Evolutionary conservation across 37 sponge, comb jelly and placozoan genomes (phyloP).

Genomic region (Spongilla lacustris): DNA sequence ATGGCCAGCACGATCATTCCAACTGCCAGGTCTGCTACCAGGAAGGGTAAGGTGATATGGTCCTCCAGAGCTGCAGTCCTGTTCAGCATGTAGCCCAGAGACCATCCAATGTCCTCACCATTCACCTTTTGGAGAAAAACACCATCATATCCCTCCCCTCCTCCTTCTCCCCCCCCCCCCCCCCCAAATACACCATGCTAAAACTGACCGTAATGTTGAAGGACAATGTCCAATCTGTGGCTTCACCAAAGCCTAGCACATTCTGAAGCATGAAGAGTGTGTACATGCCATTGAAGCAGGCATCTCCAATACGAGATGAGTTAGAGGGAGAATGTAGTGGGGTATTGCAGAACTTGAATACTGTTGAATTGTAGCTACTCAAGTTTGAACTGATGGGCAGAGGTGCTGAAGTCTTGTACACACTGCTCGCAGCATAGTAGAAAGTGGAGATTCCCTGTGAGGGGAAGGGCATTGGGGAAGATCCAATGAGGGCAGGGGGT

Average conservation of each 20-base stretch:
- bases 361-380: neutral
- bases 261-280: slow-evolving; percentile 24
- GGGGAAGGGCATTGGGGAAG: neutral
- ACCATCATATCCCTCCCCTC: neutral
- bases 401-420: neutral
- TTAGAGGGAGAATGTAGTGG: neutral
- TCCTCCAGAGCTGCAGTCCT: slow-evolving; percentile 15
- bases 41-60: slow-evolving; percentile 6
- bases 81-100: slow-evolving; percentile 70
- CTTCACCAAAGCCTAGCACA: slow-evolving; percentile 46
- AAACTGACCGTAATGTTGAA: slow-evolving; percentile 31
- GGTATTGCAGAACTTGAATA: neutral
- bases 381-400: neutral
- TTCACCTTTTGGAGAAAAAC: slow-evolving; percentile 43
- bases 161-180: no score
- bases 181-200: neutral
- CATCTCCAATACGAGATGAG: neutral
- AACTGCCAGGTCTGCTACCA: slow-evolving; percentile 55
- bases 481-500: neutral
- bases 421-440: neutral
- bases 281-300: slow-evolving; percentile 56
- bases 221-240: slow-evolving; percentile 36
- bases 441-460: neutral
- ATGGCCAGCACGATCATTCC: slow-evolving; percentile 63
- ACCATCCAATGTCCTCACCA: slow-evolving; percentile 42